Base-by-base conservation (phyloP, 1,140 invertebrate species). In the Zaprionus capensis region DNA sequence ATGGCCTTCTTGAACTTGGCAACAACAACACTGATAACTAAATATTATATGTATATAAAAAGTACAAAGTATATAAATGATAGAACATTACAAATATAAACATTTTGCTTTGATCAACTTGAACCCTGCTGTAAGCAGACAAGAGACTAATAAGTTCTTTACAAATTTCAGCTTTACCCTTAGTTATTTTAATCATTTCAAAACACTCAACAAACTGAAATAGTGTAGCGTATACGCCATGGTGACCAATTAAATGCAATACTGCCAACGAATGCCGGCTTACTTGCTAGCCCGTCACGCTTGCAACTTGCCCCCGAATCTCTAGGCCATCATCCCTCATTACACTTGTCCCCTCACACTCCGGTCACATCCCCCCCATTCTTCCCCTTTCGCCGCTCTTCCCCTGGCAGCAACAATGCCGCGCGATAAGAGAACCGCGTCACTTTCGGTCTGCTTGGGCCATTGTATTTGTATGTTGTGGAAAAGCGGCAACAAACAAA, bases 401-500 rank as follows among this genome's bases (percentile, higher is more conserved):
- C 7, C n/a, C 38, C 34, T 15, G 28, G 26, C 44, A 51, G 28
- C 51, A 51, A 81, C 78, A 84, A 81, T 81, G 67, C 67, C 58
- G 46, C 63, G 66, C 41, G 66, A 75, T 34, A 66, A 66, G 31
- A 44, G 31, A 79, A 82, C 64, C 67, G 73, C 63, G 63, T 64
- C 73, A 77, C 73, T 84, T 79, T 69, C 61, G 53, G 64, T 26
- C 64, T 71, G 64, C 58, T 49, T 65, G 55, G 63, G 34, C 78
- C 59, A 70, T 63, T 76, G 49, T 65, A 69, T 53, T 65, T 57
- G 26, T 61, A 57, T 38, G 17, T 62, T 9, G 64, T 65, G 20
- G 34, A 51, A 41, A 66, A 41, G 49, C 53, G 51, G 53, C 66
- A 82, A 69, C 62, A 73, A 81, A 69, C 78, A 51, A 81, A 79